These are phyloP conservation scores for Catostomus latipinnis DNA, from an alignment of 2,797 vertebrate species.

Conservation along the genomic window DNA sequence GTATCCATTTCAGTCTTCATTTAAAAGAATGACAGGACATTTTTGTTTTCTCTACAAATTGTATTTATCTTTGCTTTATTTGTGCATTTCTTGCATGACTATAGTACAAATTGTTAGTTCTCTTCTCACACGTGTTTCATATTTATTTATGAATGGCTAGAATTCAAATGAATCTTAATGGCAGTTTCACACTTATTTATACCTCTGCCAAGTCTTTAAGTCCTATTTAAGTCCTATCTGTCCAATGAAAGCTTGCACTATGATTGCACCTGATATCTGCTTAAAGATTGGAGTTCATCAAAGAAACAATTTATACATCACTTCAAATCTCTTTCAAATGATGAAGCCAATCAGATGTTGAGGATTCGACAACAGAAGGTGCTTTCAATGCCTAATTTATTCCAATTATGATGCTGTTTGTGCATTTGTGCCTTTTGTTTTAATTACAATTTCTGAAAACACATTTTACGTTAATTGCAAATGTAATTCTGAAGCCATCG, in stretches of 20 bases:
- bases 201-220: neutral
- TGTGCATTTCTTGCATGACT: too few species aligned
- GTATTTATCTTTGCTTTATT: too few species aligned
- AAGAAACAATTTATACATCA: neutral
- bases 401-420: conserved; percentile 28
- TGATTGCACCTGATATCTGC: neutral
- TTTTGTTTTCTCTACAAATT: too few species aligned
- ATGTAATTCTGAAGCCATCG: conserved; percentile 18
- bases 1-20: too few species aligned
- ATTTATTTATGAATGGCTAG: neutral
- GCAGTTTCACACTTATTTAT: neutral
- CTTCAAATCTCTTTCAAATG: neutral
- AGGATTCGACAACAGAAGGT: neutral
- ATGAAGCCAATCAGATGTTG: neutral
- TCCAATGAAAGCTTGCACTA: neutral
- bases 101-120: too few species aligned
- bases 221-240: neutral
- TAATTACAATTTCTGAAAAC: conserved; percentile 35
- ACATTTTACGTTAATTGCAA: conserved; percentile 30
- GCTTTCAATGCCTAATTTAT: neutral
- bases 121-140: too few species aligned
- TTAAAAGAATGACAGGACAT: too few species aligned
- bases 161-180: conserved; percentile 10
- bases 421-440: conserved; percentile 12
- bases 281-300: neutral